Evolutionary conservation across 1,140 invertebrate genomes (phyloP), one percentile per base, ranked within the genome.

Genomic region (Hylaeus volcanicus): DNA sequence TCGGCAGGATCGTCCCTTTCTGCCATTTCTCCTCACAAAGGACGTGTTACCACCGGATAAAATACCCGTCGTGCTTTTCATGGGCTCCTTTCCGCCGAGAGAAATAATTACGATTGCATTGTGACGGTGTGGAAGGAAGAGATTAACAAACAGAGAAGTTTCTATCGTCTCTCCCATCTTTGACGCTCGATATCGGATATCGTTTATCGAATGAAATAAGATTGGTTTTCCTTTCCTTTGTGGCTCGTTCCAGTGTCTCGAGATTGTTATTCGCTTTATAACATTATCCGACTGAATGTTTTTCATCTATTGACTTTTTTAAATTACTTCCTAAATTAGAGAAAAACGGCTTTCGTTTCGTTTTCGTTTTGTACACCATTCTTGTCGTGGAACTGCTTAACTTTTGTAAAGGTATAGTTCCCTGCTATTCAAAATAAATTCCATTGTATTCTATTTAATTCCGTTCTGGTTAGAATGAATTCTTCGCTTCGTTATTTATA

Each of bases 141-240:
- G 58, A 79, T 79, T 72, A 72, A 64, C 76, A 72, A 79, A 79
- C 69, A 72, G 69, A 64, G 51, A 58, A 72, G 76, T 53, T 55
- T 72, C n/a, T 39, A 37, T 43, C n/a, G 39, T 58, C 60, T 41
- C 39, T 41, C 60, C 55, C 26, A 12, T 11, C 45, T 79, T 64
- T 39, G 53, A 64, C 58, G 39, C 69, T 48, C 58, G 76, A 71
- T 71, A 71, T 78, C 68, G 56, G 58, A 37, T 79, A 72, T 79
- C 76, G 60, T 72, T 79, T 55, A 64, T 72, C 58, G 76, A 79
- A 64, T 37, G 37, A 72, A 72, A 45, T 55, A 72, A 71, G 37
- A 53, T 71, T 70, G 45, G 3, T 45, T 55, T 45, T 9, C 41
- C 0, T 53, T 26, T 39, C 8, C 70, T 41, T 66, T 48, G 5